Evolutionary conservation across 2,113 vertebrate species (phyloP), one percentile per base, ranked within the genome.

Genomic region (Recurvirostra avosetta): DNA sequence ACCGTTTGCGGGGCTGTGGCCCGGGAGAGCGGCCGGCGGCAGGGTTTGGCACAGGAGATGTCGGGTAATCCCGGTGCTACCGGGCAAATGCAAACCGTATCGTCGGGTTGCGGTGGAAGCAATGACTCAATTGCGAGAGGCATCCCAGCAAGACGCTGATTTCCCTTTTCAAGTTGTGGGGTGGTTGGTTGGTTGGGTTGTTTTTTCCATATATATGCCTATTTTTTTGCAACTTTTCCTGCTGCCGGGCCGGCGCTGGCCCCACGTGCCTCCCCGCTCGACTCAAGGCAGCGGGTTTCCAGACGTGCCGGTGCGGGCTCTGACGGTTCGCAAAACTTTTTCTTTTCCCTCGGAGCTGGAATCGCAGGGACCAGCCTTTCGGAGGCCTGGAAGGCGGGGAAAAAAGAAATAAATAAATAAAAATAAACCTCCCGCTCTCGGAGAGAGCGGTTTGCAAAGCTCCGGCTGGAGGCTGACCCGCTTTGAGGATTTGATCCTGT

Each of bases 291-390:
- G 26, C 21, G 12, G 20, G 9, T 82, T 63, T 49, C 27, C 52
- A 23, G n/a, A 26, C n/a, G 1, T 12, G 22, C 34, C 19, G 0
- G 19, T 5, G 21, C 6, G 2, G 40, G 15, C n/a, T 56, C 40
- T 1, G 2, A 13, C 63, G n/a, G 1, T 53, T 59, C 1, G 1
- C 20, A 36, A 45, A 47, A 30, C 4, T 50, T 49, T 70, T 25
- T 12, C 22, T 49, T 22, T 49, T 76, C 30, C 49, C 19, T 15
- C 0, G 4, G 70, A 43, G 65, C 9, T 18, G 19, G 72, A 22
- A 19, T 40, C 1, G 3, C 15, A 21, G 55, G 52, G 40, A 78
- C 49, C 38, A n/a, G 25, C 55, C 20, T 1, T 63, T 83, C 15
- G 67, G 73, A 71, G 30, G 58, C 52, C 23, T 55, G 49, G 12